Conservation (phyloP, 2,113 vertebrate genomes). For the Oenanthe melanoleuca region DNA sequence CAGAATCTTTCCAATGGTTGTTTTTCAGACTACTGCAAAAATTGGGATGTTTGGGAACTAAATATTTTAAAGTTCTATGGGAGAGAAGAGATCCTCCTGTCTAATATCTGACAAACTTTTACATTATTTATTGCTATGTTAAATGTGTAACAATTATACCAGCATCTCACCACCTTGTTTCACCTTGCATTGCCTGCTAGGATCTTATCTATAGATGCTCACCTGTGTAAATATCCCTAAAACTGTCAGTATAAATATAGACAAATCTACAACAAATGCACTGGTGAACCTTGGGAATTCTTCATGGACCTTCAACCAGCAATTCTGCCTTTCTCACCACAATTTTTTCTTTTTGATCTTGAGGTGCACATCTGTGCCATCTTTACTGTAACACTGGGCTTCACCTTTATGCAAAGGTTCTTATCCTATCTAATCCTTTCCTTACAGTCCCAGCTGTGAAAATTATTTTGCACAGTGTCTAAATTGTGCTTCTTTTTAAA, state of each 20-base stretch:
- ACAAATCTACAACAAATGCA: background rate
- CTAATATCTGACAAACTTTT: background rate
- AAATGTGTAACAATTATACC: background rate
- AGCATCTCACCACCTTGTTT: background rate
- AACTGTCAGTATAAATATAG: background rate
- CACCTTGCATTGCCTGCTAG: background rate
- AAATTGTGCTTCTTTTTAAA: background rate
- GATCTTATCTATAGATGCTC: constrained; percentile 27
- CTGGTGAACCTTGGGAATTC: background rate
- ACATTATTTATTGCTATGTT: background rate
- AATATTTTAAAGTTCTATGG: background rate
- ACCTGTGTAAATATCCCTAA: constrained; percentile 9
- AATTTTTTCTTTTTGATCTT: constrained; percentile 48
- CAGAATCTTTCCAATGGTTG: background rate
- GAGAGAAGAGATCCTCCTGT: background rate
- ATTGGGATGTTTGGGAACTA: background rate
- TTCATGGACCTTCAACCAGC: background rate
- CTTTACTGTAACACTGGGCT: background rate
- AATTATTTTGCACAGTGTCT: background rate
- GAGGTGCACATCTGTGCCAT: background rate
- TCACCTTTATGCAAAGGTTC: background rate
- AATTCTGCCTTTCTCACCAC: background rate
- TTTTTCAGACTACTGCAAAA: background rate
- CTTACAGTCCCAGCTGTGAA: background rate
- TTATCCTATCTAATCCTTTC: background rate